Evolutionary conservation across 2,797 vertebrate species (phyloP).

Genomic region (Chaunax sp.): DNA sequence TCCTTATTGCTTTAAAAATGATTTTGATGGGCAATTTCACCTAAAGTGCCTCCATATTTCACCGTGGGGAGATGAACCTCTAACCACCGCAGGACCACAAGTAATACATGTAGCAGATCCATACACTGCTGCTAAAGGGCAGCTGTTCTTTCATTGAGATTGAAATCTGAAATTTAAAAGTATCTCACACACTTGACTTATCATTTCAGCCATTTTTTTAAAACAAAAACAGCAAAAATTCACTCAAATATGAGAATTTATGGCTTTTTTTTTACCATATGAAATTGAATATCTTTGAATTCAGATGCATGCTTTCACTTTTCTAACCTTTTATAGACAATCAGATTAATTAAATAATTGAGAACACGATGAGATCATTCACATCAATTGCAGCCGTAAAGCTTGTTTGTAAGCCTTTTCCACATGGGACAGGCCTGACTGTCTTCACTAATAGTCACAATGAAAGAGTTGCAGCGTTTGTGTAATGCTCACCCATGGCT

Average conservation of each 20-base stretch:
- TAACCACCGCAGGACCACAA: neutral
- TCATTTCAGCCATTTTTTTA: no score
- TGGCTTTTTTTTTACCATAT: no score
- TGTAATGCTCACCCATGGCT: conserved; percentile 4
- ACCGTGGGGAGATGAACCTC: neutral
- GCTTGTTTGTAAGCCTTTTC: conserved; percentile 52
- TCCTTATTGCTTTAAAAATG: neutral
- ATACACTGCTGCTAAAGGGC: neutral
- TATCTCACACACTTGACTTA: no score
- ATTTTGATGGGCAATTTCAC: neutral
- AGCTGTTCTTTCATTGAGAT: no score
- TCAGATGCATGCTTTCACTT: no score
- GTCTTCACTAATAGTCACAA: conserved; percentile 67
- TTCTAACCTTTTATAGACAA: no score
- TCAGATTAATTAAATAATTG: neutral
- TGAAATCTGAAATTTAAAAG: no score
- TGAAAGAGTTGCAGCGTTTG: conserved; percentile 72
- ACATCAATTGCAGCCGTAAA: no score
- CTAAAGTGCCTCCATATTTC: neutral
- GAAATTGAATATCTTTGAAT: no score
- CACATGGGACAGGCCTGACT: conserved; percentile 67
- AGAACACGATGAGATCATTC: neutral
- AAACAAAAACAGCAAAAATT: no score
- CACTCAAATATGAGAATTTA: no score
- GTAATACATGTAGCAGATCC: neutral